Conservation (phyloP, 2,113 vertebrate genomes). For the Regulus satrapa region DNA sequence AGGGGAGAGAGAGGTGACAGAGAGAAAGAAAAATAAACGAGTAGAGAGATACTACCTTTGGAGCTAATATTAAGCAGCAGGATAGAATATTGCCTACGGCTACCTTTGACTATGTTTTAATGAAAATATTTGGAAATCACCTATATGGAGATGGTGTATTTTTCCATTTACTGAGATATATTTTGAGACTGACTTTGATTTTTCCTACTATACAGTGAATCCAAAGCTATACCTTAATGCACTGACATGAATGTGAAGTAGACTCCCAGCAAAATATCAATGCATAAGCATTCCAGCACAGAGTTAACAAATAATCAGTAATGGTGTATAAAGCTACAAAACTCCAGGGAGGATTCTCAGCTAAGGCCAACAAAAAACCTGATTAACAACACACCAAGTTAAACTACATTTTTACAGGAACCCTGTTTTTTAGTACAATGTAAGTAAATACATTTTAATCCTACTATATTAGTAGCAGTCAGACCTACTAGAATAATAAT, state of each 20-base stretch:
- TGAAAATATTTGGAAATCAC: background rate
- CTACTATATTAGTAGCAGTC: background rate
- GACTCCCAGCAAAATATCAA: background rate
- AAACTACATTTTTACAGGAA: background rate
- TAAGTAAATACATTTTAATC: background rate
- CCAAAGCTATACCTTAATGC: background rate
- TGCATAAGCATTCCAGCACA: background rate
- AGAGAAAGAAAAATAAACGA: background rate
- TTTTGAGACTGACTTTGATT: background rate
- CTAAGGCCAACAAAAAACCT: background rate
- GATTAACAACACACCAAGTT: background rate
- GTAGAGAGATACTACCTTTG: background rate
- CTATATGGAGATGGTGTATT: background rate
- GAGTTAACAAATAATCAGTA: background rate
- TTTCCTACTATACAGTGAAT: background rate
- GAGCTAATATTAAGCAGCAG: background rate
- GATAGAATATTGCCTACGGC: background rate
- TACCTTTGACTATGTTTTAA: background rate
- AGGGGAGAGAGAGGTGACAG: background rate
- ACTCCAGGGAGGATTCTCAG: background rate
- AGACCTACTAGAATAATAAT: background rate
- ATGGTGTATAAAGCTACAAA: background rate
- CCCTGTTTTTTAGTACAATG: background rate
- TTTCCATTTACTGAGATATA: background rate
- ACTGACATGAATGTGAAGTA: background rate